Percentiles rank a stretch among this genome's conserved stretches.
Evolutionary conservation across 2,113 vertebrate species (phyloP).

Genomic region (Menidia beryllina): DNA sequence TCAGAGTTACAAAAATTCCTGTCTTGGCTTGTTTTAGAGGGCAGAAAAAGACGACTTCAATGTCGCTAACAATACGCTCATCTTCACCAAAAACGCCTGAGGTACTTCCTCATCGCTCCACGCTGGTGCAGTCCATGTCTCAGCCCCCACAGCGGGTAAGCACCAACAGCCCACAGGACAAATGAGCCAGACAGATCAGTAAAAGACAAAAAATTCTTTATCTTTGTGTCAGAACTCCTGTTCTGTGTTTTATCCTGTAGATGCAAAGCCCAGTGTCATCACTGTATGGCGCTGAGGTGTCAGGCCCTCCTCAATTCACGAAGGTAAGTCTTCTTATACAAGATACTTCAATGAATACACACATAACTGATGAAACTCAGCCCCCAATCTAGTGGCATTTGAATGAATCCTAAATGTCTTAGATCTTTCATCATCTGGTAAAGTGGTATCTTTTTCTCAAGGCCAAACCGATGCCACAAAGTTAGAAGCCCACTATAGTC

Average conservation of each 20-base stretch:
- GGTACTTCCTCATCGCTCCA: conserved; percentile 84
- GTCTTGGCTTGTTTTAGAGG: conserved; percentile 78
- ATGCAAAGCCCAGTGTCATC: conserved; percentile 89
- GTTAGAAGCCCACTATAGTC: conserved; percentile 8
- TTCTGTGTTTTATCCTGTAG: conserved; percentile 72
- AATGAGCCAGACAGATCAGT: neutral
- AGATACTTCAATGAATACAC: neutral
- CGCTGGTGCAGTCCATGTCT: conserved; percentile 92
- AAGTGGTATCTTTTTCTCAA: neutral
- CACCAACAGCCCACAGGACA: neutral
- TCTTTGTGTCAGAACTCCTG: neutral
- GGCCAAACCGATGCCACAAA: conserved; percentile 15
- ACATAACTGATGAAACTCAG: no score
- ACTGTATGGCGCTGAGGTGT: conserved; percentile 79
- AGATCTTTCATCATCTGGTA: neutral
- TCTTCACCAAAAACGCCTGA: conserved; percentile 87
- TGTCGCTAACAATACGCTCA: conserved; percentile 94
- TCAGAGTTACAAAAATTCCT: conserved; percentile 2
- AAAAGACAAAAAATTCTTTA: no score
- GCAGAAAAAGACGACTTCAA: conserved; percentile 95
- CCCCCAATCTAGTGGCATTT: neutral
- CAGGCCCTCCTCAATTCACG: conserved; percentile 87
- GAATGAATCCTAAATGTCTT: neutral
- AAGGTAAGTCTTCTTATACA: conserved; percentile 81
- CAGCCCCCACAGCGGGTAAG: conserved; percentile 79